These are phyloP conservation scores for Epinotia bilunana DNA, from an alignment of 2,888 invertebrate genomes.

Conservation along the genomic window DNA sequence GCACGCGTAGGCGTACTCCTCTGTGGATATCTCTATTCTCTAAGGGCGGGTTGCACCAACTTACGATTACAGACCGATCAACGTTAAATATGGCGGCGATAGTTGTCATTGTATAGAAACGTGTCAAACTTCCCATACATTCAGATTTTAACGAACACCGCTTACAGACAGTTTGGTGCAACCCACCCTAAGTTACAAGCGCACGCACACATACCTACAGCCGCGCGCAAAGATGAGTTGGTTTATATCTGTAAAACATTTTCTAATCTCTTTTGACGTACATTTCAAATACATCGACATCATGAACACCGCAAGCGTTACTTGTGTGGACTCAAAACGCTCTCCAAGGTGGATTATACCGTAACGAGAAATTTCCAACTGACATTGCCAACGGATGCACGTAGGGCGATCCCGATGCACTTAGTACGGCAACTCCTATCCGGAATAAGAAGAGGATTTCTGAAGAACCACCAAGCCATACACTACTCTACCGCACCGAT, in stretches of 20 bases:
- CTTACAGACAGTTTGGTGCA: no score
- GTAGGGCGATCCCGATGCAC: slow-evolving; percentile 80
- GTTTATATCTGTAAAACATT: not conserved
- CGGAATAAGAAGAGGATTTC: slow-evolving; percentile 53
- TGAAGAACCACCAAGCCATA: slow-evolving; percentile 47
- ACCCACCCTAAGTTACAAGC: no score
- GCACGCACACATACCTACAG: no score
- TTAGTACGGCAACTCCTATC: slow-evolving; percentile 64
- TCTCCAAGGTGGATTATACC: slow-evolving; percentile 77
- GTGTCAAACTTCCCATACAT: no score
- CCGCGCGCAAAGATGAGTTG: no score
- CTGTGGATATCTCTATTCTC: no score
- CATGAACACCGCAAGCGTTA: slow-evolving; percentile 21
- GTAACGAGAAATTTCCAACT: slow-evolving; percentile 81
- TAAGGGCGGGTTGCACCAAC: no score
- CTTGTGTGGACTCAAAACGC: slow-evolving; percentile 46
- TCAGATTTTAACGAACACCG: no score
- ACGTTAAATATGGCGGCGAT: no score
- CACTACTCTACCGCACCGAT: slow-evolving; percentile 45
- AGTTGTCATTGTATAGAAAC: no score
- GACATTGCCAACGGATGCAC: slow-evolving; percentile 78
- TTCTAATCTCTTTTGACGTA: slow-evolving; percentile 8
- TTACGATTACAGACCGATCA: no score
- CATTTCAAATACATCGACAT: slow-evolving; percentile 22
- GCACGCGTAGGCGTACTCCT: no score